phyloP scores from a whole-genome alignment of 2,888 invertebrate genomes.

The Panzeria rudis region DNA sequence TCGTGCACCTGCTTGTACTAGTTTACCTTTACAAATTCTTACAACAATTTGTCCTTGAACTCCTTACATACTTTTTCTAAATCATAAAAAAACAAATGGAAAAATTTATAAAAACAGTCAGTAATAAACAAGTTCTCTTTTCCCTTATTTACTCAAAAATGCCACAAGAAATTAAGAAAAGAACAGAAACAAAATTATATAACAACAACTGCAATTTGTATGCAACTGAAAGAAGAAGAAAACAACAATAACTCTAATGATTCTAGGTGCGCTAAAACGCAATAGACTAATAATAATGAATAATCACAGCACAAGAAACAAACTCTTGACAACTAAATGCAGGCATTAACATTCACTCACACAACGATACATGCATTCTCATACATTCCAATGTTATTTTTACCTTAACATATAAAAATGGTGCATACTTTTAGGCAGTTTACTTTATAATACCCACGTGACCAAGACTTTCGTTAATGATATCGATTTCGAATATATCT shows the following conservation, averaged over 20 bases:
- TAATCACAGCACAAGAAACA: slow-evolving; percentile 5
- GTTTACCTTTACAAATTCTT: background rate
- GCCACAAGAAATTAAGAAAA: background rate
- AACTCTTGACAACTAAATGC: background rate
- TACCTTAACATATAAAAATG: slow-evolving; percentile 8
- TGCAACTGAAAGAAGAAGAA: background rate
- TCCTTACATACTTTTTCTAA: slow-evolving; percentile 15
- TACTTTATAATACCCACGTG: slow-evolving; percentile 12
- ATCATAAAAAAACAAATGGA: background rate
- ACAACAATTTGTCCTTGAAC: slow-evolving; percentile 49
- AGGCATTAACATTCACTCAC: background rate
- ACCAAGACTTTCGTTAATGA: no score
- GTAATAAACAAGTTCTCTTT: slow-evolving; percentile 10
- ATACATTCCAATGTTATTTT: background rate
- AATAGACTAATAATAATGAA: slow-evolving; percentile 8
- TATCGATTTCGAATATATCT: no score
- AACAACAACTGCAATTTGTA: slow-evolving; percentile 16
- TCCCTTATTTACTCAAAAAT: background rate
- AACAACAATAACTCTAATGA: background rate
- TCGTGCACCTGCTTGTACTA: no score
- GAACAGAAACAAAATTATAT: background rate
- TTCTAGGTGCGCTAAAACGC: background rate
- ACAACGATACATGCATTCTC: background rate
- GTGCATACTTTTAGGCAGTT: slow-evolving; percentile 47
- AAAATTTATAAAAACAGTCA: background rate